Base-by-base conservation (phyloP, 2,113 vertebrate species). In the Myotis lucifugus region DNA sequence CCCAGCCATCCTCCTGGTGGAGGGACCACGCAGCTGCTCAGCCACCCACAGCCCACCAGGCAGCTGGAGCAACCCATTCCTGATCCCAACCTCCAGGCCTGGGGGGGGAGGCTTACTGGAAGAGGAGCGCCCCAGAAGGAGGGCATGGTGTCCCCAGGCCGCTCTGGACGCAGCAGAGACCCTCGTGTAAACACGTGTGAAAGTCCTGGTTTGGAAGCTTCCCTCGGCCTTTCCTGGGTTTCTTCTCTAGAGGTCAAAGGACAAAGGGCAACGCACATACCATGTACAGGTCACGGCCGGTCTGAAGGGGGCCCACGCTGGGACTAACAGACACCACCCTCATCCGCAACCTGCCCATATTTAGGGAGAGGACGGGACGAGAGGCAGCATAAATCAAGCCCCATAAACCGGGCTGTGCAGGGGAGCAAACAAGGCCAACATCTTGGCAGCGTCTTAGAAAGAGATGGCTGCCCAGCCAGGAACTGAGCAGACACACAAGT, bases 31-130 rank as follows among this genome's bases (percentile, higher is more conserved):
- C 27, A n/a, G 34, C 40, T 17, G 29, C 40, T 77, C 10, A n/a
- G 73, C 5, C n/a, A 48, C 23, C 8, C 2, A 13, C 15, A 70
- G 70, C 52, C n/a, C 46, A 17, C 29, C 8, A 2, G 18, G 52
- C 10, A 5, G 37, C 13, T 0, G 4, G 42, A 48, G 29, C 4
- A 34, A 4, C 32, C 32, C 37, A 2, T n/a, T n/a, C 15, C 8
- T 10, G 17, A 19, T 17, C 25, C 72, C 64, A 8, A 5, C 40
- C 7, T 66, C 23, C 48, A 40, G 46, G 13, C 23, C 4, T 12
- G 0, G 8, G 40, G 74, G 42, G 42, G 3, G 5, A 29, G 19
- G 4, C 21, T 69, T 54, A 70, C 3, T 59, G 61, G 64, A 87
- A 42, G 42, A 70, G 67, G 34, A 46, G 32, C 1, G 12, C 32